These are phyloP conservation scores for Drosophila sechellia DNA, from an alignment of 1,140 invertebrate species.

Conservation along the genomic window DNA sequence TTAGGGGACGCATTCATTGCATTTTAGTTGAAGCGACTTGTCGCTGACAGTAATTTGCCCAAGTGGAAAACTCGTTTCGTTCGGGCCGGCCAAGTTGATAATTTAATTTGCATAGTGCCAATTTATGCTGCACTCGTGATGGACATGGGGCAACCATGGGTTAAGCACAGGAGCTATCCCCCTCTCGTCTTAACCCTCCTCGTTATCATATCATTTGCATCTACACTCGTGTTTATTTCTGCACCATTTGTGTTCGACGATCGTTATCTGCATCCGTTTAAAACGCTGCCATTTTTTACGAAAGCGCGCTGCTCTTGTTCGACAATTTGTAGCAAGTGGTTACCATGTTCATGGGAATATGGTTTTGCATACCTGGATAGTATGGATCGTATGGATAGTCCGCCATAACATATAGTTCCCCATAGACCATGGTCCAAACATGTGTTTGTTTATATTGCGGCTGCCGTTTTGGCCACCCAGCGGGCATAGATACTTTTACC, in stretches of 20 bases:
- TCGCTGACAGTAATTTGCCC: slow-evolving; percentile 79
- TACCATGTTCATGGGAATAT: slow-evolving; percentile 81
- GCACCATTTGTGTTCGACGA: slow-evolving; percentile 83
- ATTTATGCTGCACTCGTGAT: slow-evolving; percentile 77
- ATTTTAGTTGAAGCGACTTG: slow-evolving; percentile 65
- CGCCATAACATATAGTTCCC: background rate
- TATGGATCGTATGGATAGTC: slow-evolving; percentile 11
- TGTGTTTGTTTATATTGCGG: slow-evolving; percentile 68
- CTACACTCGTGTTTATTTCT: slow-evolving; percentile 83
- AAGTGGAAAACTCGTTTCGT: slow-evolving; percentile 69
- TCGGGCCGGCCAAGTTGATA: slow-evolving; percentile 59
- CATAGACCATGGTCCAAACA: slow-evolving; percentile 22
- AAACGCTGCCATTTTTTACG: slow-evolving; percentile 60
- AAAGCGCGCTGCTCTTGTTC: slow-evolving; percentile 65
- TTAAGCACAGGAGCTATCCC: slow-evolving; percentile 24
- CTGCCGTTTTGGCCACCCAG: slow-evolving; percentile 66
- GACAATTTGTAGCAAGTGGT: slow-evolving; percentile 83
- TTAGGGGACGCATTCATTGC: slow-evolving; percentile 75
- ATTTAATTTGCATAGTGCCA: slow-evolving; percentile 83
- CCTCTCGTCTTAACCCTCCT: background rate
- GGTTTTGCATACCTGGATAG: slow-evolving; percentile 69
- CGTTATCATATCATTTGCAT: slow-evolving; percentile 81
- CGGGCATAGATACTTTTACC: slow-evolving; percentile 36
- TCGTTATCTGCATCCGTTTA: slow-evolving; percentile 83
- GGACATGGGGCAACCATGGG: slow-evolving; percentile 57